Conservation (phyloP, 2,888 invertebrate species). For the Drosophila hawaiiensis region DNA sequence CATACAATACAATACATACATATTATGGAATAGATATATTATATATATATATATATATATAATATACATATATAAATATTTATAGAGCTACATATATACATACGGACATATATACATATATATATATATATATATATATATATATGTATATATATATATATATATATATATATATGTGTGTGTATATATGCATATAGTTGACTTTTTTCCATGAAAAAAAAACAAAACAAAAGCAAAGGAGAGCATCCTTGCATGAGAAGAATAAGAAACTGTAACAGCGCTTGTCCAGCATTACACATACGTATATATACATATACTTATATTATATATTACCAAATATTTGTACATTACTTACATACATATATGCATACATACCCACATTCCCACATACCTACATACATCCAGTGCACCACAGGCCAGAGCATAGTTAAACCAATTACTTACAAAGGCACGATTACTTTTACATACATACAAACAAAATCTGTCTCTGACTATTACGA, state of each 20-base stretch:
- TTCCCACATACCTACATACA: constrained; percentile 18
- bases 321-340: constrained; percentile 32
- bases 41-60: constrained; percentile 7
- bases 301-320: constrained; percentile 18
- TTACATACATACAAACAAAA: neutral
- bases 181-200: constrained; percentile 60
- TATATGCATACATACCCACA: constrained; percentile 27
- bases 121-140: constrained; percentile 15
- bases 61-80: constrained; percentile 22
- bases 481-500: neutral
- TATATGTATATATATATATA: constrained; percentile 47
- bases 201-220: constrained; percentile 79
- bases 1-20: constrained; percentile 23
- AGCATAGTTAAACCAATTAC: no score
- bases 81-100: constrained; percentile 30
- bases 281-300: constrained; percentile 44
- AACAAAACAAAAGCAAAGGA: constrained; percentile 60
- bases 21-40: constrained; percentile 17
- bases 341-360: constrained; percentile 49
- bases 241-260: constrained; percentile 14
- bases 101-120: constrained; percentile 41
- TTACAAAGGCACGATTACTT: no score
- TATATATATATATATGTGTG: constrained; percentile 24
- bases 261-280: constrained; percentile 30
- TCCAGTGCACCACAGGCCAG: neutral